Conservation (phyloP, 1,140 invertebrate genomes). For the Drosophila tani region DNA sequence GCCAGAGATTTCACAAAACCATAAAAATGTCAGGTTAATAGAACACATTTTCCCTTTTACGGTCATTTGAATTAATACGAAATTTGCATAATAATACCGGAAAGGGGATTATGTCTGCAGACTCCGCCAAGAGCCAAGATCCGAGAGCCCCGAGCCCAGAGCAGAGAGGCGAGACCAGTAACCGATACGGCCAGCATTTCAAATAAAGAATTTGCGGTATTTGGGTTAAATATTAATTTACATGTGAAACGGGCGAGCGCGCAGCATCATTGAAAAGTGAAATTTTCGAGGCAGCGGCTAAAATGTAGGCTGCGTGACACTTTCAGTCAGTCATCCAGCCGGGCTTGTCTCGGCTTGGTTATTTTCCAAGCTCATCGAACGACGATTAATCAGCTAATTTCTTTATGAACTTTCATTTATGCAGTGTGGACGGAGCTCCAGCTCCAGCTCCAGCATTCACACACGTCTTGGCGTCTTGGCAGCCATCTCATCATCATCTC, state of each 20-base stretch:
- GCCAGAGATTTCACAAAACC: conserved; percentile 73
- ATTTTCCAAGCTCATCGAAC: conserved; percentile 83
- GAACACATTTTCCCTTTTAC: conserved; percentile 64
- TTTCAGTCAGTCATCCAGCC: conserved; percentile 68
- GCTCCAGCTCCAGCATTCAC: conserved; percentile 59
- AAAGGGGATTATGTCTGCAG: conserved; percentile 41
- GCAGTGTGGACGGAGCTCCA: conserved; percentile 53
- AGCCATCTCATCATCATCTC: conserved; percentile 61
- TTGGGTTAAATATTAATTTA: conserved; percentile 85
- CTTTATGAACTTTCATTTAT: conserved; percentile 84
- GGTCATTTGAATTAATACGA: conserved; percentile 72
- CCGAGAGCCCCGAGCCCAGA: background rate
- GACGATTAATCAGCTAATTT: conserved; percentile 83
- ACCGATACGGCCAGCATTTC: conserved; percentile 52
- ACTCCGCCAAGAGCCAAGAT: conserved; percentile 11
- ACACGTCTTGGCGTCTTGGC: conserved; percentile 67
- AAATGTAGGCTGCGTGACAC: conserved; percentile 82
- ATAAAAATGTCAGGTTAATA: conserved; percentile 73
- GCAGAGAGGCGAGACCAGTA: conserved; percentile 26
- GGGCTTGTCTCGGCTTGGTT: conserved; percentile 56
- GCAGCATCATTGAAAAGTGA: conserved; percentile 81
- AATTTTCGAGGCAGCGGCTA: conserved; percentile 65
- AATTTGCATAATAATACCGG: conserved; percentile 79
- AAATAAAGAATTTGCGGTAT: conserved; percentile 81
- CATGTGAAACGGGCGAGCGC: conserved; percentile 64